Conservation (phyloP, 2,797 vertebrate species). For the Poecilia velifera region DNA sequence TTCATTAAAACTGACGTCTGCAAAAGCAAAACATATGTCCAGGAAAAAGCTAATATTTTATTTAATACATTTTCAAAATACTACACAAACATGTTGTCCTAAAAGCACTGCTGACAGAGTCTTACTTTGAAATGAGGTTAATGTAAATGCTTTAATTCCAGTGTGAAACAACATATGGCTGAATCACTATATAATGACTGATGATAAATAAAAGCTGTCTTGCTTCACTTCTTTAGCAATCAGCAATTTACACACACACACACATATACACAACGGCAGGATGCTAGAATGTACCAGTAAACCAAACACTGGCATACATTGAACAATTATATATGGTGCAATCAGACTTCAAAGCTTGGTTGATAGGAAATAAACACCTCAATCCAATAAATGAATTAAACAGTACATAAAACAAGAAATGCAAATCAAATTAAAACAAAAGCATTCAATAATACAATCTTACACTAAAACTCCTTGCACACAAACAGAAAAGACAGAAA, state of each 20-base stretch:
- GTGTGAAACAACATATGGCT: not conserved
- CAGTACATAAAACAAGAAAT: not conserved
- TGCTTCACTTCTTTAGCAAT: not conserved
- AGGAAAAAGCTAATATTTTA: not conserved
- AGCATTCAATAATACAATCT: not conserved
- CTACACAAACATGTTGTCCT: not conserved
- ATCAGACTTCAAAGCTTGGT: not conserved
- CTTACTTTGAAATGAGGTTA: not conserved
- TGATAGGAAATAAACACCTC: not conserved
- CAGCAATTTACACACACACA: not conserved
- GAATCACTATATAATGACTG: not conserved
- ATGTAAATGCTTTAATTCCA: not conserved
- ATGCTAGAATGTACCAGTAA: not conserved
- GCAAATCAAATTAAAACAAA: not conserved
- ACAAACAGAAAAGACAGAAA: not conserved
- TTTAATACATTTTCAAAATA: not conserved
- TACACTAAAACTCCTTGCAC: not conserved
- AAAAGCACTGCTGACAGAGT: not conserved
- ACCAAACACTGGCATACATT: not conserved
- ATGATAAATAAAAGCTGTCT: not conserved
- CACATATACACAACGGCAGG: not conserved
- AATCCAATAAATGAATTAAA: not conserved
- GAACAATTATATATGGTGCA: not conserved
- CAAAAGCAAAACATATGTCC: not conserved
- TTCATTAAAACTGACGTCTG: not conserved